Percentiles rank a stretch among this genome's conserved stretches.
phyloP scores from a whole-genome alignment of 2,888 invertebrate genomes.

The Ecliptopera silaceata region DNA sequence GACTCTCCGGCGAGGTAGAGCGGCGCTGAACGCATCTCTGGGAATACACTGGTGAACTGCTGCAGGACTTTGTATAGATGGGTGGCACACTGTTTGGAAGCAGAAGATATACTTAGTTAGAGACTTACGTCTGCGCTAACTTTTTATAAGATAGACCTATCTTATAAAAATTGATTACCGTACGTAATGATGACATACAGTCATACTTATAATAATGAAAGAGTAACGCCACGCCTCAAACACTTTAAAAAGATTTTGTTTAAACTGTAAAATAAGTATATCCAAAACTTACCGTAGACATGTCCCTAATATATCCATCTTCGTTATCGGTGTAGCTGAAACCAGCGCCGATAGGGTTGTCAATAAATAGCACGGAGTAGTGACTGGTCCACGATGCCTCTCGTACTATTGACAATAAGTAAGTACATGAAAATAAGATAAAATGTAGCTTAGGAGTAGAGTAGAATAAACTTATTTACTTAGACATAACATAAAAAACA shows the following conservation, averaged over 20 bases:
- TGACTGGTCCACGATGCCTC: conserved; percentile 80
- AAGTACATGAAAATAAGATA: background rate
- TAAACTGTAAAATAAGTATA: too few relatives aligned
- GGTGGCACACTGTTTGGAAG: conserved; percentile 57
- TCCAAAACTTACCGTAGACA: conserved; percentile 74
- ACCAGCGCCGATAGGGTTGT: conserved; percentile 85
- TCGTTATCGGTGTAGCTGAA: conserved; percentile 84
- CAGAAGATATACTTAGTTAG: background rate
- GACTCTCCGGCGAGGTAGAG: conserved; percentile 86
- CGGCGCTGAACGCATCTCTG: conserved; percentile 76
- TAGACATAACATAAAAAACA: too few relatives aligned
- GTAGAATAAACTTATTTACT: too few relatives aligned
- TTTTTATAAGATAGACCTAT: too few relatives aligned
- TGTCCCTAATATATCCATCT: conserved; percentile 80
- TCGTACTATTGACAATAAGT: conserved; percentile 53
- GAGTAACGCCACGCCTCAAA: background rate
- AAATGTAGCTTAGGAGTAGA: too few relatives aligned
- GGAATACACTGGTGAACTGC: conserved; percentile 84
- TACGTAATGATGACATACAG: too few relatives aligned
- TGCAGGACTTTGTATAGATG: conserved; percentile 77
- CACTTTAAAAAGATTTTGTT: too few relatives aligned
- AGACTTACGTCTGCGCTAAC: too few relatives aligned
- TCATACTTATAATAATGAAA: too few relatives aligned
- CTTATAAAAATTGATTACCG: too few relatives aligned
- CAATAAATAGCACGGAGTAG: conserved; percentile 84